Percentiles rank a stretch among this genome's conserved stretches.
These are phyloP conservation scores for Heterotis niloticus DNA, from an alignment of 2,113 vertebrate genomes.

Conservation along the genomic window DNA sequence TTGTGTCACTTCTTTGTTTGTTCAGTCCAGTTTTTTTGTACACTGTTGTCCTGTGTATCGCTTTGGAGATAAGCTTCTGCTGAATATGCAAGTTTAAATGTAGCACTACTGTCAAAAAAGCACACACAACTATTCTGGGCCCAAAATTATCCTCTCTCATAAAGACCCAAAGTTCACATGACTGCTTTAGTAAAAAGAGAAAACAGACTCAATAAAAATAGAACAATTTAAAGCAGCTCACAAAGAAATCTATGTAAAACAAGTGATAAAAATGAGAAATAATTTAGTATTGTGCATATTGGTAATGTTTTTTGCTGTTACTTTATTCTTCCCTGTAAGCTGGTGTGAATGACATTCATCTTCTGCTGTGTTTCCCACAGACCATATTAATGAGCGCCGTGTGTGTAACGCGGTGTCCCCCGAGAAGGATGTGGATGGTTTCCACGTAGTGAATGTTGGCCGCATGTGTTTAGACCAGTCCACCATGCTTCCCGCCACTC, in stretches of 20 bases:
- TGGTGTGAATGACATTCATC: neutral
- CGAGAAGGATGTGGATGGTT: constrained; percentile 91
- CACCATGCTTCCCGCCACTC: constrained; percentile 91
- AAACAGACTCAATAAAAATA: too few species aligned
- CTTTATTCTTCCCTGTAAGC: neutral
- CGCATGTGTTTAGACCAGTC: constrained; percentile 92
- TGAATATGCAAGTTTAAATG: too few species aligned
- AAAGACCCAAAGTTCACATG: too few species aligned
- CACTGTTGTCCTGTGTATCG: too few species aligned
- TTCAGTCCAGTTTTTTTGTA: too few species aligned
- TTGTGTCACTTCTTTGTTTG: too few species aligned
- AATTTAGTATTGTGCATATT: neutral
- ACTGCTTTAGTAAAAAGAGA: too few species aligned
- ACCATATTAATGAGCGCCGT: constrained; percentile 84
- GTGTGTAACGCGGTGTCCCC: constrained; percentile 89
- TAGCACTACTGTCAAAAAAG: too few species aligned
- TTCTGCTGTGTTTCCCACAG: constrained; percentile 52
- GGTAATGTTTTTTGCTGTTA: neutral
- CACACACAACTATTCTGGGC: too few species aligned
- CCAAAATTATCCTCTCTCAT: too few species aligned
- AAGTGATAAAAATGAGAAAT: neutral
- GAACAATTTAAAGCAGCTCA: neutral
- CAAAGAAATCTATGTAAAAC: neutral
- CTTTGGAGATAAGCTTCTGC: too few species aligned
- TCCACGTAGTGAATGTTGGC: constrained; percentile 91